A percentile compares a stretch with the other conserved stretches of the same genome.
Conservation (phyloP, 2,888 invertebrate species). For the Opisthograptis luteolata region DNA sequence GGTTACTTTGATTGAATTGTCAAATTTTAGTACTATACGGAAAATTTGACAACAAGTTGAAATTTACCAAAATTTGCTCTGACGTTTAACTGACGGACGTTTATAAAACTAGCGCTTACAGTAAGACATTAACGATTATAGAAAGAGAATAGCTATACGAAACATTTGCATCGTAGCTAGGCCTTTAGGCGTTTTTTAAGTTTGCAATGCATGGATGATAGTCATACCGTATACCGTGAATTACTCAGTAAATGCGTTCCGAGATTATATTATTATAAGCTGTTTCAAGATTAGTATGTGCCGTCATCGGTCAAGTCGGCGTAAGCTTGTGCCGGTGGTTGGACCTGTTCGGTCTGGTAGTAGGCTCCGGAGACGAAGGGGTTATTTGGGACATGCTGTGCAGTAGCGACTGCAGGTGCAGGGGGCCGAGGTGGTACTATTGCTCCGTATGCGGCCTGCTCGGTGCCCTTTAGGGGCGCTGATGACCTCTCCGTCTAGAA, state of each 20-base stretch:
- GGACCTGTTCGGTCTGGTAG: constrained; percentile 86
- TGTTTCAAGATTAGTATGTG: constrained; percentile 56
- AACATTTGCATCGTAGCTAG: too few species aligned
- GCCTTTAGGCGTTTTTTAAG: too few species aligned
- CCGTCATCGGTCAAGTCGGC: constrained; percentile 70
- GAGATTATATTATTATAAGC: constrained; percentile 7
- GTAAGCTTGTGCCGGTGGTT: constrained; percentile 86
- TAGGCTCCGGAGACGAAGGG: constrained; percentile 85
- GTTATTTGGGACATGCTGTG: constrained; percentile 84
- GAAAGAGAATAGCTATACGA: too few species aligned
- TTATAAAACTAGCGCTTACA: too few species aligned
- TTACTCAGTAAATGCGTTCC: constrained; percentile 14
- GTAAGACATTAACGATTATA: too few species aligned
- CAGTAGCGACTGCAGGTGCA: constrained; percentile 82
- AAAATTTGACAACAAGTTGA: too few species aligned
- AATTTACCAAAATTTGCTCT: too few species aligned
- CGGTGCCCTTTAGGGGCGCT: constrained; percentile 65
- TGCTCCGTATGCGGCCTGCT: constrained; percentile 70
- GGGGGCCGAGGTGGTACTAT: constrained; percentile 68
- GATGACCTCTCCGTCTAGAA: constrained; percentile 68
- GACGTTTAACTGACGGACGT: too few species aligned
- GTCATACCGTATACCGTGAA: too few species aligned
- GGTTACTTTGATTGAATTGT: too few species aligned
- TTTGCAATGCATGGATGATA: too few species aligned
- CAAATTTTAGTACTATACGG: too few species aligned